Evolutionary conservation across 2,888 invertebrate genomes (phyloP), one percentile per base, ranked within the genome.

Genomic region (Pseudeuparius sepicola): DNA sequence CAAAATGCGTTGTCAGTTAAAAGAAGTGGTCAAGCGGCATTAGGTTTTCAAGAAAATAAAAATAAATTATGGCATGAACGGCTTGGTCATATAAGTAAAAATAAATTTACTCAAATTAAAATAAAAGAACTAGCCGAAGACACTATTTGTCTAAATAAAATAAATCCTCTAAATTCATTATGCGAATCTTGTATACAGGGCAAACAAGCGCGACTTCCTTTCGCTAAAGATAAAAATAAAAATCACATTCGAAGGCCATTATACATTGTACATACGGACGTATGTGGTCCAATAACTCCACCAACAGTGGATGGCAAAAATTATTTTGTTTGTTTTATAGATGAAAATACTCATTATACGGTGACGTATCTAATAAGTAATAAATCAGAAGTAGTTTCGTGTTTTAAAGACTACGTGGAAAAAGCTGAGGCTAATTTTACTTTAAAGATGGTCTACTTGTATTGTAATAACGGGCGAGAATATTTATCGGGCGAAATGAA

Each of bases 341-440:
- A 58, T 45, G 43, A 56, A 14, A 56, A 35, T 43, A 56, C 53
- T 14, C 55, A 58, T 40, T 57, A 55, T 36, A 47, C 49, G 42
- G 51, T 56, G 34, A 49, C 45, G 24, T 56, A 55, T 43, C 40
- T 53, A 33, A 27, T 43, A 13, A 24, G 13, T 24, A 24, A 33
- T 30, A 42, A 44, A 42, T 41, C 42, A 25, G 43, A 42, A 18
- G 36, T 39, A n/a, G 31, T 41, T 30, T 29, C 10, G 10, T 12
- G 14, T 14, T 43, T 42, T 34, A 36, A 37, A 36, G 43, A 43
- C 17, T 45, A 33, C 33, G 31, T 41, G 13, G 36, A 26, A 34
- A 41, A 43, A 39, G 24, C 29, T 30, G 37, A 42, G 32, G 24
- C 36, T 11, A 39, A 39, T 23, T 40, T 35, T 36, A 41, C 37